phyloP scores from a whole-genome alignment of 2,113 vertebrate species.

The Paramormyrops kingsleyae region DNA sequence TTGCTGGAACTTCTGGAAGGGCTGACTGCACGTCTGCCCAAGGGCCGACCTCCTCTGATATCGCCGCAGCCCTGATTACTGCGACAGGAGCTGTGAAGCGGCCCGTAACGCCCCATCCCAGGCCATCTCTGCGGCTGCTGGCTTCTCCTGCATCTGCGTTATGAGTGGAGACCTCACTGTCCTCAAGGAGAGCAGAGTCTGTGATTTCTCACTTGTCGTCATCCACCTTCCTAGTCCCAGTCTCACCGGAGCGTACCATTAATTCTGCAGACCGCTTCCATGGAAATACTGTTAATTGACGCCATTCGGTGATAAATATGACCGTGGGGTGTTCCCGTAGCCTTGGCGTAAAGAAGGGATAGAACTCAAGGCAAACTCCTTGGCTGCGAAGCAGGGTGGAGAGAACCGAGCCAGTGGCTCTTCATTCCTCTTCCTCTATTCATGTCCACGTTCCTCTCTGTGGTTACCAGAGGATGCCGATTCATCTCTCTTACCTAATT shows the following conservation, averaged over 20 bases:
- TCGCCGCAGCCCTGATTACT: not conserved
- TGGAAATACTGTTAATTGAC: not conserved
- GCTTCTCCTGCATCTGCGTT: constrained; percentile 19
- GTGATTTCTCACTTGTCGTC: constrained; percentile 15
- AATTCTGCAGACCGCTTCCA: not conserved
- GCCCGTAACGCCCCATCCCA: not conserved
- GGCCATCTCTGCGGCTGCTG: not conserved
- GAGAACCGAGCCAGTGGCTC: not conserved
- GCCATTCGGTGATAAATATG: not conserved
- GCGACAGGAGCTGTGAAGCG: not conserved
- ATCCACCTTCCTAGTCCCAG: not conserved
- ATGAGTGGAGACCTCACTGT: constrained; percentile 8
- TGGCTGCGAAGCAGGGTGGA: not conserved
- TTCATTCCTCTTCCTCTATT: not conserved
- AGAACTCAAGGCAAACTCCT: not conserved
- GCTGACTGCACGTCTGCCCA: not conserved
- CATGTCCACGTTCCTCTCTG: not conserved
- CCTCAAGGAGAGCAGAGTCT: not conserved
- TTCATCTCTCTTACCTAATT: not conserved
- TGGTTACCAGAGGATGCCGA: not conserved
- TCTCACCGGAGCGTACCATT: not conserved
- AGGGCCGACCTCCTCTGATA: not conserved
- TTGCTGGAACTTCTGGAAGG: not conserved
- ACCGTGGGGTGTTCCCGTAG: not conserved
- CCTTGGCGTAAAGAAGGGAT: not conserved